Percentiles rank a stretch among this genome's conserved stretches.
These are phyloP conservation scores for Anarsia innoxiella DNA, from an alignment of 2,888 invertebrate genomes.

Conservation along the genomic window DNA sequence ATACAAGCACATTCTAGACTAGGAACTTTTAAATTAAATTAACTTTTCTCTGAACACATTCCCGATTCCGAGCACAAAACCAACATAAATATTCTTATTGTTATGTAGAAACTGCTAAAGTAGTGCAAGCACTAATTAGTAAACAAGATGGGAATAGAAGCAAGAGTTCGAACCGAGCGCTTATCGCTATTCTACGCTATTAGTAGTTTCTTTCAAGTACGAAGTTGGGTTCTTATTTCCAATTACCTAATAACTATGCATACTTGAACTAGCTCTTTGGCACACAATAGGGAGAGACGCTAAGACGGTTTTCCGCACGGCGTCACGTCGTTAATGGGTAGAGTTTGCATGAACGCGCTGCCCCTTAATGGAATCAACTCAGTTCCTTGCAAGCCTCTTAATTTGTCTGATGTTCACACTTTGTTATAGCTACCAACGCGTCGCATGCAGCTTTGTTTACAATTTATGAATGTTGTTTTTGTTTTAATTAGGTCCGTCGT, in stretches of 20 bases:
- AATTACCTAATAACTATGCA: conserved; percentile 23
- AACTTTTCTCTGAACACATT: too few species aligned
- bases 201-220: conserved; percentile 6
- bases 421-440: too few species aligned
- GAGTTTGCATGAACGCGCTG: conserved; percentile 5
- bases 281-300: neutral
- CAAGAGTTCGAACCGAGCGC: neutral
- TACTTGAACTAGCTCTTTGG: conserved; percentile 17
- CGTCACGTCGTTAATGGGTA: conserved; percentile 12
- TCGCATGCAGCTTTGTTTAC: neutral
- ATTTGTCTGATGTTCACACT: neutral
- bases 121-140: too few species aligned
- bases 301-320: conserved; percentile 12
- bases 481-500: too few species aligned
- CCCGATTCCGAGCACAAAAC: too few species aligned
- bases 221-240: conserved; percentile 3
- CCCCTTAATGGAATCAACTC: conserved; percentile 7
- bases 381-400: conserved; percentile 4
- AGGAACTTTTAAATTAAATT: too few species aligned
- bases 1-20: too few species aligned
- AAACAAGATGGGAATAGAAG: too few species aligned
- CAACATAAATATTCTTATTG: too few species aligned
- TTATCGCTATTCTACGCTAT: conserved; percentile 4
- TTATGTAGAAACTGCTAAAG: too few species aligned
- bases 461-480: neutral